Evolutionary conservation across 2,888 invertebrate species (phyloP).

Genomic region (Hyalella azteca): DNA sequence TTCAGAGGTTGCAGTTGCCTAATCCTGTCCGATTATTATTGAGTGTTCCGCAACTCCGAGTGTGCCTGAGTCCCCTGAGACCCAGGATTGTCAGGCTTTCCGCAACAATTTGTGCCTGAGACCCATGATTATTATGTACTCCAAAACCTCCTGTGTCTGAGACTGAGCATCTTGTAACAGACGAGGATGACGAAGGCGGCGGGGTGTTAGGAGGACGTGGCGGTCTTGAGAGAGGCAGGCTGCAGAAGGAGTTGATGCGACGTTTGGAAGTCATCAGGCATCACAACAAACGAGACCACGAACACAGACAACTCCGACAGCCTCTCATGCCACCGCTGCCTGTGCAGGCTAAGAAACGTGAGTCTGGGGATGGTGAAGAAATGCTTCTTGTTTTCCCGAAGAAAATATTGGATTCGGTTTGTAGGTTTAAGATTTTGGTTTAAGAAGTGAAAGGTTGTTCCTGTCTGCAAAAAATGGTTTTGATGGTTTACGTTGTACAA

Average conservation of each 20-base stretch:
- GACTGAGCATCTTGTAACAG: neutral
- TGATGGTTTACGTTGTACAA: too few species aligned
- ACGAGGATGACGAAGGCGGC: constrained; percentile 65
- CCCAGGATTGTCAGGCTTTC: too few species aligned
- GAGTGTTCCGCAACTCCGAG: too few species aligned
- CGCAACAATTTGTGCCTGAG: too few species aligned
- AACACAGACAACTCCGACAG: constrained; percentile 48
- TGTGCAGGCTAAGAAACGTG: constrained; percentile 23
- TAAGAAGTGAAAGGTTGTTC: too few species aligned
- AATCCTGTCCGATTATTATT: too few species aligned
- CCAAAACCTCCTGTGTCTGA: neutral
- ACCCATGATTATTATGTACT: too few species aligned
- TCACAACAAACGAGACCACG: constrained; percentile 51
- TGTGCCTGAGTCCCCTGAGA: too few species aligned
- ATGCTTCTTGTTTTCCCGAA: neutral
- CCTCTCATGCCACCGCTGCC: constrained; percentile 33
- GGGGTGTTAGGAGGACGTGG: constrained; percentile 59
- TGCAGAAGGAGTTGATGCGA: constrained; percentile 70
- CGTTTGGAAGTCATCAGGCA: constrained; percentile 67
- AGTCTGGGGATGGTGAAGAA: neutral
- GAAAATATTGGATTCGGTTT: too few species aligned
- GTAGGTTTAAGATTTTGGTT: too few species aligned
- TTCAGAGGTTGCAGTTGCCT: too few species aligned
- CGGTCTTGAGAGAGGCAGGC: constrained; percentile 65
- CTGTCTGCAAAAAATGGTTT: too few species aligned